These are phyloP conservation scores for Philereme vetulata DNA, from an alignment of 2,888 invertebrate genomes.

Conservation along the genomic window DNA sequence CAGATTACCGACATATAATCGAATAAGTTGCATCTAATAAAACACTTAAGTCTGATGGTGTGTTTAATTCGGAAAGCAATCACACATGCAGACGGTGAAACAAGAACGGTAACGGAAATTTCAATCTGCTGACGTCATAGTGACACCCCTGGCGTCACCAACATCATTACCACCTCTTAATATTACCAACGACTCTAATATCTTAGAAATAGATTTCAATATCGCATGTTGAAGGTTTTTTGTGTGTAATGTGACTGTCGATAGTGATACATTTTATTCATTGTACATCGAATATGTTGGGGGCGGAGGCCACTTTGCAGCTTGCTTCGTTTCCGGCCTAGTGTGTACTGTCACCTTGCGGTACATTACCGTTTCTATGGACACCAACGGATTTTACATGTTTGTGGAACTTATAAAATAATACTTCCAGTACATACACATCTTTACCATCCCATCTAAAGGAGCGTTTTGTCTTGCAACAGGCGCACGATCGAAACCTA, in stretches of 20 bases:
- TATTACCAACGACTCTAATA: not conserved
- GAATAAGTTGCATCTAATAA: too few species aligned
- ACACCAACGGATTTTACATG: constrained; percentile 57
- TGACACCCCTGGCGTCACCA: constrained; percentile 46
- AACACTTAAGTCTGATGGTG: too few species aligned
- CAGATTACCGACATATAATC: too few species aligned
- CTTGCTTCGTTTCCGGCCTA: constrained; percentile 72
- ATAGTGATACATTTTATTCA: constrained; percentile 37
- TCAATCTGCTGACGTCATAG: constrained; percentile 59
- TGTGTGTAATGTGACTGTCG: constrained; percentile 8
- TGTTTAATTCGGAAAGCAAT: constrained; percentile 48
- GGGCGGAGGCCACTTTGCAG: constrained; percentile 66
- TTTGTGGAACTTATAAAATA: constrained; percentile 3
- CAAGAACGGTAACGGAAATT: constrained; percentile 62
- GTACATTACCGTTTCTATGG: constrained; percentile 57
- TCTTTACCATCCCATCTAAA: too few species aligned
- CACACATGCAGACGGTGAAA: constrained; percentile 53
- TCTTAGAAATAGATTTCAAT: constrained; percentile 27
- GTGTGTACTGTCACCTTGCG: constrained; percentile 75
- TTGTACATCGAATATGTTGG: constrained; percentile 38
- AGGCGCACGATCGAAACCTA: too few species aligned
- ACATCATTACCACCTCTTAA: not conserved
- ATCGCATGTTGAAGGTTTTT: constrained; percentile 15
- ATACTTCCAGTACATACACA: too few species aligned
- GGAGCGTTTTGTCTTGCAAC: too few species aligned